phyloP scores from a whole-genome alignment of 2,888 invertebrate genomes.

The Tipula confusa region DNA sequence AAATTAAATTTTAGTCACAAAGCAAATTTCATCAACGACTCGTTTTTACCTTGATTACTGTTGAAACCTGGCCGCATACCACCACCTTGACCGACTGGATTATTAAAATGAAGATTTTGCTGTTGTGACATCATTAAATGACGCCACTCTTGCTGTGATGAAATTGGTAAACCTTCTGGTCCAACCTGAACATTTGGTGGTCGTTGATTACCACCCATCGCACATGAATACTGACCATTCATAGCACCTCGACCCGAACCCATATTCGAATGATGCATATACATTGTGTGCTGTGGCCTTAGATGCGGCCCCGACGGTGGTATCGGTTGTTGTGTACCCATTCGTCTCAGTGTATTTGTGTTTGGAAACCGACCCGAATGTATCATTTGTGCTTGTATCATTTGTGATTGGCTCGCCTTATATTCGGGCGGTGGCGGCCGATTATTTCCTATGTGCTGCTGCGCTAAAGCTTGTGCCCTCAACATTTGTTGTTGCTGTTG shows the following conservation, averaged over 20 bases:
- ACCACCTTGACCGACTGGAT: constrained; percentile 38
- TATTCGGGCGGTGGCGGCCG: constrained; percentile 84
- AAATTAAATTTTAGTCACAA: constrained; percentile 27
- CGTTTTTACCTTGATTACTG: constrained; percentile 38
- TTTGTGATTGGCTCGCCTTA: constrained; percentile 57
- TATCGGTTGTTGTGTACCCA: constrained; percentile 64
- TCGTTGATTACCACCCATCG: constrained; percentile 52
- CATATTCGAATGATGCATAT: constrained; percentile 50
- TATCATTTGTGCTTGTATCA: constrained; percentile 55
- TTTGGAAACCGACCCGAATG: constrained; percentile 55
- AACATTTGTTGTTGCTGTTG: constrained; percentile 66
- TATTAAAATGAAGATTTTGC: constrained; percentile 46
- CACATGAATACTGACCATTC: constrained; percentile 42
- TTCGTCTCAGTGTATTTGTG: constrained; percentile 57
- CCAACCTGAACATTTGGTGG: constrained; percentile 58
- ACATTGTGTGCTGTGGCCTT: constrained; percentile 59
- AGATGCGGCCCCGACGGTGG: constrained; percentile 69
- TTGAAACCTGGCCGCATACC: constrained; percentile 48
- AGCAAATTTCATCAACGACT: neutral
- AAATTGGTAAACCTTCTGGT: constrained; percentile 54
- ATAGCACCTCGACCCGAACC: constrained; percentile 43
- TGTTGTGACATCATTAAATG: constrained; percentile 53
- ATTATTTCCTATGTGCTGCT: constrained; percentile 53
- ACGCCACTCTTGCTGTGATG: constrained; percentile 49
- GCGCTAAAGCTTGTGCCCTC: constrained; percentile 51